Percentiles rank a stretch among this genome's conserved stretches.
Evolutionary conservation across 2,113 vertebrate genomes (phyloP).

Genomic region (Formicarius rufipectus): DNA sequence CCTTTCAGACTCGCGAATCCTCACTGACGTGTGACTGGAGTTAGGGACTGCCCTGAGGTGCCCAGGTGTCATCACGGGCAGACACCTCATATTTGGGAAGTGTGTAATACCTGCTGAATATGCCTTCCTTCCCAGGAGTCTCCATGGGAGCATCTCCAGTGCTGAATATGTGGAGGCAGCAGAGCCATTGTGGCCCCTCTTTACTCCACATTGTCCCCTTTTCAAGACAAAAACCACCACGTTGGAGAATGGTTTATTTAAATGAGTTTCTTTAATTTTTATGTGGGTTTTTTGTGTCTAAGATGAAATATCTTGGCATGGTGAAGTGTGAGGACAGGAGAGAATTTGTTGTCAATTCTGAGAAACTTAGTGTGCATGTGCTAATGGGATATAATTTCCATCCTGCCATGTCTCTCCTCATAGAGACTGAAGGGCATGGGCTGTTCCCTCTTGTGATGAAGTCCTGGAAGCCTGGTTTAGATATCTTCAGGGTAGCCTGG

Average conservation of each 20-base stretch:
- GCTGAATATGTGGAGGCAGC: background rate
- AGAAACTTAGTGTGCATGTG: background rate
- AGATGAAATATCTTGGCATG: background rate
- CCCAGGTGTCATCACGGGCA: background rate
- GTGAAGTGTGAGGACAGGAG: background rate
- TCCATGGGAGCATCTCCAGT: background rate
- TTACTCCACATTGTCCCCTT: background rate
- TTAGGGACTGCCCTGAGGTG: background rate
- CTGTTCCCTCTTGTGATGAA: background rate
- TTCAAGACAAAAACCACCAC: background rate
- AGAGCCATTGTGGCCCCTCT: background rate
- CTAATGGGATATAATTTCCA: background rate
- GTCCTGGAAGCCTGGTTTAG: background rate
- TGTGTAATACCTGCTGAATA: background rate
- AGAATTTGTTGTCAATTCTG: background rate
- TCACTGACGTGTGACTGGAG: background rate
- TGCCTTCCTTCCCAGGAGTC: background rate
- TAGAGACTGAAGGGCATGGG: background rate
- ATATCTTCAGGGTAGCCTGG: background rate
- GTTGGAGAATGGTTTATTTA: background rate
- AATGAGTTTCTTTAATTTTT: background rate
- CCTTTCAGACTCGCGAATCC: background rate
- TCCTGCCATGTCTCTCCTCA: background rate
- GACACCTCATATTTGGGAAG: background rate
- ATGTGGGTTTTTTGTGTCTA: background rate